Evolutionary conservation across 92 coral and sea anemone species (phyloP), one percentile per base, ranked within the genome.

Genomic region (Epizoanthus rinbou): DNA sequence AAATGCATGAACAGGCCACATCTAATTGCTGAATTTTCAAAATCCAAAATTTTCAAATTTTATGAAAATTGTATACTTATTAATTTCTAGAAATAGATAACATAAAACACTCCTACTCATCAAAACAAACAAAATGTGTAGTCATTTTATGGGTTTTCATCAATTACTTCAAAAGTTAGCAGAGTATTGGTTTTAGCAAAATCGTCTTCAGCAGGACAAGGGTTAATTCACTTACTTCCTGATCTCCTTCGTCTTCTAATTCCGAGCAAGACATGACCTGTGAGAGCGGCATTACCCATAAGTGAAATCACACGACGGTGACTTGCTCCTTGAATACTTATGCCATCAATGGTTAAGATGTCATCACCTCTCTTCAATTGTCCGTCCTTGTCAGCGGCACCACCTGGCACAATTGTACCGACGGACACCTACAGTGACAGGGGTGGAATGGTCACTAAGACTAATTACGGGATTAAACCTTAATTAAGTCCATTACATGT

Each of bases 221-320:
- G 85, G 11, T 37, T 60, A 31, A 76, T 4, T 73, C 28, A 87
- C 99, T 88, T 89, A 97, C 99, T 86, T 90, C 93, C 98, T 18
- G 98, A 87, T 67, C 82, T 86, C 19, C 88, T 87, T 81, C 92
- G 80, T 75, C 97, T 87, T 73, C 92, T 84, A 62, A 97, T 90
- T 19, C 91, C 89, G 64, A 97, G 90, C 16, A 90, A 76, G 16
- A 97, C 99, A 31, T 89, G 89, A 3, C 95, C 95, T 43, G 87
- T 81, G 2, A 76, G 80, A 2, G 98, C 94, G 1, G 99, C 96
- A 21, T 88, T 92, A n/a, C 97, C 92, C 92, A 97, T 97, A 50
- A 97, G 87, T 8, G 98, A 88, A 70, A 97, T 97, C 63, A 95
- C 99, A 1, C 94, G 94, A 22, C 95, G 97, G 60, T 97, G 99